A percentile compares a stretch with the other conserved stretches of the same genome.
Evolutionary conservation across 2,113 vertebrate genomes (phyloP).

Genomic region (Psammodynastes pulverulentus): DNA sequence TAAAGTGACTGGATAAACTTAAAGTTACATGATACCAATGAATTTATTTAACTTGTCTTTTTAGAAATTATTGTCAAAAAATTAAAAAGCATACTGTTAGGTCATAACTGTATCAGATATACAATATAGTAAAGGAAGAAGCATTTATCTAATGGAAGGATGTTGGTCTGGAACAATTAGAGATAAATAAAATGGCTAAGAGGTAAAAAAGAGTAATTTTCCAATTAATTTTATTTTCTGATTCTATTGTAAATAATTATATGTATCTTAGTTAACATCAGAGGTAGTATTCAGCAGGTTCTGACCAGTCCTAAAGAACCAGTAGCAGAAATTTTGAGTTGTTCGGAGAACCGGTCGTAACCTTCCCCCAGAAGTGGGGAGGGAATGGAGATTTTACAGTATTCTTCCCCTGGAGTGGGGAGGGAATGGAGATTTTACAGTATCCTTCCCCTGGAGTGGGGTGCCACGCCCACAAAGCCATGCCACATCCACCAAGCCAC

Average conservation of each 20-base stretch:
- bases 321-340: too few relatives aligned
- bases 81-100: neutral
- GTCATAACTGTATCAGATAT: slow-evolving; percentile 4
- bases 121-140: neutral
- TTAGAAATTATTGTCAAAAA: slow-evolving; percentile 16
- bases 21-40: slow-evolving; percentile 38
- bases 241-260: neutral
- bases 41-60: neutral
- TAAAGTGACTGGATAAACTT: slow-evolving; percentile 2
- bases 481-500: too few relatives aligned
- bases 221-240: neutral
- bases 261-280: neutral
- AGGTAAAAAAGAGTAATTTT: rapidly evolving
- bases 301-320: too few relatives aligned
- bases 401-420: too few relatives aligned
- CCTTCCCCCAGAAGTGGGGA: too few relatives aligned
- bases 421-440: too few relatives aligned
- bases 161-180: neutral
- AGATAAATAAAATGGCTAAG: neutral
- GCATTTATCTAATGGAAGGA: neutral
- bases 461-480: too few relatives aligned
- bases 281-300: too few relatives aligned
- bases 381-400: too few relatives aligned
- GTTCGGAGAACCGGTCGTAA: too few relatives aligned
- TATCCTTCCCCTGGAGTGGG: too few relatives aligned